These are phyloP conservation scores for pig (Sus scrofa) DNA, from an alignment of 2,113 vertebrate species.

Conservation along the genomic window T2T-Sscrofa CM000829.6:36466501-36467000, in stretches of 20 bases:
- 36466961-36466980: background rate
- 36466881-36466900: background rate
- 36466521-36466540: background rate
- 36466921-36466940: too few relatives aligned
- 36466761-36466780: background rate
- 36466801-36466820: background rate
- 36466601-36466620: background rate
- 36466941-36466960: background rate
- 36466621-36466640: background rate
- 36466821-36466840: background rate
- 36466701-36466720: background rate
- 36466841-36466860: background rate
- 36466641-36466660: background rate
- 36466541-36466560: background rate
- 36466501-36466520: background rate
- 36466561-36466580: background rate
- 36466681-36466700: background rate
- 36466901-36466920: background rate
- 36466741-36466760: background rate
- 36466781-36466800: background rate
- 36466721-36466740: background rate
- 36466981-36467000: background rate
- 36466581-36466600: accelerated
- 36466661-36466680: background rate
- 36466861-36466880: background rate